Percentiles rank a stretch among this genome's conserved stretches.
These are phyloP conservation scores for Chrysolina haemoptera DNA, from an alignment of 2,888 invertebrate genomes.

Conservation along the genomic window DNA sequence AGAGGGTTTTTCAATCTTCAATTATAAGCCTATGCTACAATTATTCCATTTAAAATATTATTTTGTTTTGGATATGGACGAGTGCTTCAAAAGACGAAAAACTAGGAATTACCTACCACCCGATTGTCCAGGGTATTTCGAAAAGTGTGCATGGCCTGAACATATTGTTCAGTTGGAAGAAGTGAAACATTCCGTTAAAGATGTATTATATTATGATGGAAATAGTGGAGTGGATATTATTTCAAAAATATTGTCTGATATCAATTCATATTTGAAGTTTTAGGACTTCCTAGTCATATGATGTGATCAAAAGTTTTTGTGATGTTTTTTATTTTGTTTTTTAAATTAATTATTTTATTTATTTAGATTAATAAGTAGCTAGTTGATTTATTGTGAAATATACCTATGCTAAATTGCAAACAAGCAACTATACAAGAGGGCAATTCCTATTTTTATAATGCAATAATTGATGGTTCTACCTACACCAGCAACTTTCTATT, in stretches of 20 bases:
- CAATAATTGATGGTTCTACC: too few relatives aligned
- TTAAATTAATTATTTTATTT: too few relatives aligned
- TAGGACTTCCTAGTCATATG: constrained; percentile 10
- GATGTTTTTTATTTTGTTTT: too few relatives aligned
- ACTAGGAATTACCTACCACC: constrained; percentile 86
- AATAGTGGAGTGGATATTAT: constrained; percentile 51
- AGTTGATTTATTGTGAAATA: too few relatives aligned
- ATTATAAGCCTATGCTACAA: constrained; percentile 77
- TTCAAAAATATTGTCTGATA: constrained; percentile 57
- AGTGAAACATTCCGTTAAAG: constrained; percentile 61
- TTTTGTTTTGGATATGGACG: constrained; percentile 78
- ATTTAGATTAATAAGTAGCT: too few relatives aligned
- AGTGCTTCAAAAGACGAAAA: constrained; percentile 77
- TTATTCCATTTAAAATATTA: constrained; percentile 84
- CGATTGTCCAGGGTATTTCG: constrained; percentile 91
- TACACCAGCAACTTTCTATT: too few relatives aligned
- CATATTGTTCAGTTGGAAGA: constrained; percentile 76
- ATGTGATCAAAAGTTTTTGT: background rate
- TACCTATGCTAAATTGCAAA: too few relatives aligned
- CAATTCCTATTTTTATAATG: too few relatives aligned
- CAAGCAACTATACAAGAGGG: too few relatives aligned
- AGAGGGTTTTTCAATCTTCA: constrained; percentile 85
- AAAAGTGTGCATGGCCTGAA: constrained; percentile 92
- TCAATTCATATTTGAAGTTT: constrained; percentile 36
- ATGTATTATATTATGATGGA: constrained; percentile 61